Conservation (phyloP, 30 jellyfish, hydroid and myxozoan species). For the Aurelia sp. region DNA sequence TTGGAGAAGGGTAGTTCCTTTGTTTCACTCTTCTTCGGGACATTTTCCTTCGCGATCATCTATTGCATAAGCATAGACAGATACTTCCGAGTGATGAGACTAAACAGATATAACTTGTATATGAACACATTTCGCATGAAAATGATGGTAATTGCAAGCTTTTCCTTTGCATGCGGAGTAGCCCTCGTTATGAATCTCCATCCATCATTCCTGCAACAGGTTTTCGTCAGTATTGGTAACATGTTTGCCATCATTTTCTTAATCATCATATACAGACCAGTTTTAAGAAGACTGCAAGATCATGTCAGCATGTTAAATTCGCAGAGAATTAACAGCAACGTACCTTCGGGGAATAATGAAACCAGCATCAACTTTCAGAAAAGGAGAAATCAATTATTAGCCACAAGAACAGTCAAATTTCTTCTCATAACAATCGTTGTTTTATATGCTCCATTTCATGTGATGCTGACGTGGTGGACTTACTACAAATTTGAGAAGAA, state of each 20-base stretch:
- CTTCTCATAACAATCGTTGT: conserved; percentile 36
- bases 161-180: conserved; percentile 9
- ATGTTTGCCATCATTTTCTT: neutral
- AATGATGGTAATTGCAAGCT: conserved; percentile 10
- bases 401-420: conserved; percentile 49
- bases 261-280: neutral
- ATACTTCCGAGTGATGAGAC: conserved; percentile 36
- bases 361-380: conserved; percentile 8
- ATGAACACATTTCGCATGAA: conserved; percentile 54
- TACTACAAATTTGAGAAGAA: conserved; percentile 14
- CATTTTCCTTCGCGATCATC: conserved; percentile 39
- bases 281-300: neutral
- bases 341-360: neutral
- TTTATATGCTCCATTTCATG: conserved; percentile 42
- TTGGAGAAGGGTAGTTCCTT: conserved; percentile 13
- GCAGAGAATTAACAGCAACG: neutral
- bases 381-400: conserved; percentile 44
- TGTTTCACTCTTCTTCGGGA: conserved; percentile 8
- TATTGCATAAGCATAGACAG: conserved; percentile 29
- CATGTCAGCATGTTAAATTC: conserved; percentile 3
- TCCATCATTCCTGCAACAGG: conserved; percentile 24
- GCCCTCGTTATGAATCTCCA: neutral
- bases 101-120: conserved; percentile 35
- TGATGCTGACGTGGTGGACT: conserved; percentile 5
- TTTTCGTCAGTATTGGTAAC: neutral